These are phyloP conservation scores for Aphodius sticticus DNA, from an alignment of 2,888 invertebrate species.

Conservation along the genomic window DNA sequence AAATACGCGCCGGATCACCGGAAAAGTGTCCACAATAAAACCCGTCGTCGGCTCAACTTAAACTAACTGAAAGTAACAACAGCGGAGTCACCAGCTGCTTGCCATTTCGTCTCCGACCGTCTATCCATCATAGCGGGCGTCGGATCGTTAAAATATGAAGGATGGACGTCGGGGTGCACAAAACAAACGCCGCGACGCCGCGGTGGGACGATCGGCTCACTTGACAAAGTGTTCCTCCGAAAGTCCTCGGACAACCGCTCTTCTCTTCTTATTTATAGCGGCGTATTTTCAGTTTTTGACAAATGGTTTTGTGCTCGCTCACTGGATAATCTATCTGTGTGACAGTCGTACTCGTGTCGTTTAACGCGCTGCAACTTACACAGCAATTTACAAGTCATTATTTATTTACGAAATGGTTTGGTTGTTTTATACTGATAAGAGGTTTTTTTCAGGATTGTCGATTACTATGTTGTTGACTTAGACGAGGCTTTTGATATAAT, in stretches of 20 bases:
- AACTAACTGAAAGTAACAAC: conserved; percentile 11
- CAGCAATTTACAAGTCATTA: background rate
- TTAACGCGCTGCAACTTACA: background rate
- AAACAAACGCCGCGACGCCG: conserved; percentile 44
- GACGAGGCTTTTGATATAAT: too few species aligned
- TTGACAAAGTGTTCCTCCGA: conserved; percentile 18
- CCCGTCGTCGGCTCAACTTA: conserved; percentile 13
- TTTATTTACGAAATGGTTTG: background rate
- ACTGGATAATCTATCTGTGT: conserved; percentile 19
- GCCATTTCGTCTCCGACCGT: conserved; percentile 37
- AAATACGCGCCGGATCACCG: conserved; percentile 36
- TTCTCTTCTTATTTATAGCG: conserved; percentile 36
- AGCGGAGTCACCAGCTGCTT: conserved; percentile 35
- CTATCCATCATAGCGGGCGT: conserved; percentile 45
- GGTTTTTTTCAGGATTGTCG: too few species aligned
- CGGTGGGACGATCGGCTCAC: background rate
- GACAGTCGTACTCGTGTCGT: conserved; percentile 18
- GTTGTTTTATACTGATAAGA: too few species aligned
- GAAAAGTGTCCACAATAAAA: conserved; percentile 39
- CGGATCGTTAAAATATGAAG: conserved; percentile 56
- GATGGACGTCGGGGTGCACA: conserved; percentile 53
- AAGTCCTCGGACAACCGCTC: conserved; percentile 10
- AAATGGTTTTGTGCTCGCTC: conserved; percentile 32
- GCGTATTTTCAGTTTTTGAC: conserved; percentile 42
- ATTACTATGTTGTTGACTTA: too few species aligned